Evolutionary conservation across 2,888 invertebrate genomes (phyloP), one percentile per base, ranked within the genome.

Genomic region (Encarsia formosa): DNA sequence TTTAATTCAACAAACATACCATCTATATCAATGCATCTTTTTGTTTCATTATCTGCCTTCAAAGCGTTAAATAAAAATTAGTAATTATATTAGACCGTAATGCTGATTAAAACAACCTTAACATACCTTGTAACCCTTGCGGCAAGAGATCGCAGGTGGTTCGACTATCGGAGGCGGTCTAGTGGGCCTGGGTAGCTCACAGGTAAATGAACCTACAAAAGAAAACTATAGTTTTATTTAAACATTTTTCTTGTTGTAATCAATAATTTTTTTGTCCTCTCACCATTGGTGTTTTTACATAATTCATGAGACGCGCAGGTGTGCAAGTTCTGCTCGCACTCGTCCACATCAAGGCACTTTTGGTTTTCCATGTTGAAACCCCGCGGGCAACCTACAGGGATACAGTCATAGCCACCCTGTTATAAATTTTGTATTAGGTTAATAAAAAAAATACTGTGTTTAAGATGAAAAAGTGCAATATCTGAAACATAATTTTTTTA

Each of bases 321-420:
- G 51, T 85, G 77, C 41, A 79, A 74, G 29, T 82, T 81, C 35
- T 78, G 71, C 1, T 76, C 75, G 65, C 91, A 91, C 71, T 91
- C 91, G 68, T 90, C 83, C 61, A 90, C 81, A 75, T 90, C 91
- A 4, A 53, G 52, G 20, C 67, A 66, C 11, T 20, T 0, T 6
- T 57, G 59, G 11, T 49, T 24, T 15, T 24, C 32, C 4, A 50
- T 22, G 11, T 15, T 4, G n/a, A 65, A 67, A 6, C 69, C 69
- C 5, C 60, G 47, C 1, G 61, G 56, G 47, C 69, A 70, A 2
- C 37, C 40, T 1, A 50, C 18, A 4, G 66, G 61, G 9, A 61
- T 56, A 56, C 69, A 69, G 23, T 59, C 57, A 26, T 67, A 66
- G 29, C 64, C 60, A 4, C 65, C 68, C n/a, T n/a, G n/a, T n/a